Evolutionary conservation across 2,113 vertebrate genomes (phyloP).

Genomic region (Aptenodytes forsteri): DNA sequence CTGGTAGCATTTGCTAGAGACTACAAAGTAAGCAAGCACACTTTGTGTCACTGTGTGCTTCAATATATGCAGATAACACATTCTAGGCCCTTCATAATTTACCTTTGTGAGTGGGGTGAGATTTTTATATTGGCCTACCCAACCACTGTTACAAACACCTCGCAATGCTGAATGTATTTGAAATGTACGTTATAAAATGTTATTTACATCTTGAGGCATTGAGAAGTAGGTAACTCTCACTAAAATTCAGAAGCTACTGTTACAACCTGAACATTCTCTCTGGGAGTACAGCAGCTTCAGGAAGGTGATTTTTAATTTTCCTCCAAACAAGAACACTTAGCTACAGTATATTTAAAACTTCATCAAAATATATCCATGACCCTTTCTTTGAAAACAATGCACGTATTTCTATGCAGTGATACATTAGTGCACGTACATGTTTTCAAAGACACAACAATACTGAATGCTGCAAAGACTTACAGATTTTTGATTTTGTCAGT

Average conservation of each 20-base stretch:
- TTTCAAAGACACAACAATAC: not conserved
- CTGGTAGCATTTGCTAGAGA: not conserved
- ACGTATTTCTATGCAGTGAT: rapidly evolving
- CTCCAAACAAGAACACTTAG: not conserved
- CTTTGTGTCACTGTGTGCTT: not conserved
- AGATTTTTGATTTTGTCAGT: not conserved
- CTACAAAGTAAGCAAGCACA: not conserved
- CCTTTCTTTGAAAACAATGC: not conserved
- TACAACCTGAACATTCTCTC: not conserved
- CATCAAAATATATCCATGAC: not conserved
- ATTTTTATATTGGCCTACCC: not conserved
- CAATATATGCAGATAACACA: not conserved
- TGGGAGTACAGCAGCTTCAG: not conserved
- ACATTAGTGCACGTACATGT: rapidly evolving
- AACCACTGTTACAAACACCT: not conserved
- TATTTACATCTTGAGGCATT: not conserved
- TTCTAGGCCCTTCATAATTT: not conserved
- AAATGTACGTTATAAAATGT: not conserved
- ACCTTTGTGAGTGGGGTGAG: not conserved
- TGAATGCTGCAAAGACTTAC: not conserved
- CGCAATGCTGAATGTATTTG: not conserved
- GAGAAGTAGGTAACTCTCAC: not conserved
- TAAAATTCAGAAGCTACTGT: not conserved
- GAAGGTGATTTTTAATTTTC: not conserved
- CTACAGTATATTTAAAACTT: not conserved